Evolutionary conservation across 1,140 invertebrate genomes (phyloP), one percentile per base, ranked within the genome.

Genomic region (Alviniconcha marisindica): DNA sequence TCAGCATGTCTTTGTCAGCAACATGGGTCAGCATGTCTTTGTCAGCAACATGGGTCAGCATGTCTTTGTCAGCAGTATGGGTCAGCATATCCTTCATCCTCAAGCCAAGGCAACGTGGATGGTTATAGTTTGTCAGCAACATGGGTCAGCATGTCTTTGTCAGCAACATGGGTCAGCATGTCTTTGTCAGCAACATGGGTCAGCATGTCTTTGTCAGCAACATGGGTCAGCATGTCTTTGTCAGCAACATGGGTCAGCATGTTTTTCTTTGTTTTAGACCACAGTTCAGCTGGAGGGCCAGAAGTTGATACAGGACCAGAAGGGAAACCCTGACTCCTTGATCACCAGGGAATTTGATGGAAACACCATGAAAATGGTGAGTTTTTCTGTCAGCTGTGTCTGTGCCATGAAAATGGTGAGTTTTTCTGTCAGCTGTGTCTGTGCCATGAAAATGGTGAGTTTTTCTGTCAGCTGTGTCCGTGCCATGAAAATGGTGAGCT

Each of bases 361-460:
- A 12, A 83, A 85, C 33, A 85, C 84, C 28, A 86, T 90, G 79
- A 84, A 77, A 15, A 87, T 89, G 87, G 89, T 89, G 79, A 83
- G 86, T 84, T 28, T n/a, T 28, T 0, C 3, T 10, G 28, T 1
- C n/a, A 36, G 2, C 31, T 28, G 44, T 1, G 4, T 24, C 12
- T 56, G 12, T 77, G 44, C 12, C n/a, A 2, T 15, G 40, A 4
- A 42, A 40, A 40, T 42, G 38, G 15, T 77, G 7, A 33, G 48
- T 48, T n/a, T 51, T 0, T 77, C 21, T 77, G 36, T 42, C 33
- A 42, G 5, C 21, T 18, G 12, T 77, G 31, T 14, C 0, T 40
- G 73, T 14, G 1, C 2, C 18, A 74, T 10, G 3, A 14, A 42
- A 21, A 36, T 74, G 7, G 38, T 18, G 1, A 14, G 36, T 40